Base-by-base conservation (phyloP, 2,113 vertebrate species). In the Microtus ochrogaster region DNA sequence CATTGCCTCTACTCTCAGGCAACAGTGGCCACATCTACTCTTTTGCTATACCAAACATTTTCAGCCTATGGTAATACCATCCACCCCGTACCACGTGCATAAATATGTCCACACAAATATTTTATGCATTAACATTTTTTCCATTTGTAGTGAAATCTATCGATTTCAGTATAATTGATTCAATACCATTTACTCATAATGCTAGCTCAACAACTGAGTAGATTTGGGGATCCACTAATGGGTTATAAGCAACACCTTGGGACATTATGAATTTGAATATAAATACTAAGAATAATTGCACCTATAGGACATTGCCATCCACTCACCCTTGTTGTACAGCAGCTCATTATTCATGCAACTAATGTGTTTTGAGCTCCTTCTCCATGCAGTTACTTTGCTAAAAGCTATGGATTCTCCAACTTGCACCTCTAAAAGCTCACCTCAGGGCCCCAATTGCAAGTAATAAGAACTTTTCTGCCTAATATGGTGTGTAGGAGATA, bases 91-190 rank as follows among this genome's bases (percentile, higher is more conserved):
- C 47, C 26, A 28, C 49, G 22, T 21, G 55, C 16, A 28, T 1
- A 47, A 36, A 76, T 2, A 52, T 3, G 61, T 72, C 68, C 66
- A 95, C 91, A 65, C 49, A 93, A 94, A 74, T 55, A 77, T 28
- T 79, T 89, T 82, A 41, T 49, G 39, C 96, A 89, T 77, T 65
- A 44, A 44, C 7, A 89, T 73, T 89, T 13, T 24, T 90, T 33
- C 24, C 73, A 91, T 5, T 30, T 68, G 17, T 63, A 55, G 72
- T 74, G 2, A 47, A 49, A 36, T 86, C 73, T 24, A 93, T 61
- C 90, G 41, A 95, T 92, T 95, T 95, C 73, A 92, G 14, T 90
- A 91, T 73, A 89, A 91, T 14, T 83, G 73, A 94, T 30, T 85
- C 52, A 77, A 85, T 86, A 94, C 72, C 36, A 76, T 74, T 92